These are phyloP conservation scores for Temnothorax unifasciatus DNA, from an alignment of 2,888 invertebrate species.

Conservation along the genomic window DNA sequence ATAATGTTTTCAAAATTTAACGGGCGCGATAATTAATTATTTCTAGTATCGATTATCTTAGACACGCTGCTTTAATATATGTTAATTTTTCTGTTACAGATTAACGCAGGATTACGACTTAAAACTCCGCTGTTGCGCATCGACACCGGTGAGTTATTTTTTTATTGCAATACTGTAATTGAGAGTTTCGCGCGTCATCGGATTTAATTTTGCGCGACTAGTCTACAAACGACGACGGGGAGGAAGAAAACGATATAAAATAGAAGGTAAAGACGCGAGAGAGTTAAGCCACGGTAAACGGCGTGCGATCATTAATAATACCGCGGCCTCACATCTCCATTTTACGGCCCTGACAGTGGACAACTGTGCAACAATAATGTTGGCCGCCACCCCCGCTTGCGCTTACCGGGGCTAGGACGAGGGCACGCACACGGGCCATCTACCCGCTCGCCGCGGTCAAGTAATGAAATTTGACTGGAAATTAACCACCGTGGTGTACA, in stretches of 20 bases:
- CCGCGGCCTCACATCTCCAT: constrained; percentile 75
- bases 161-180: too few relatives aligned
- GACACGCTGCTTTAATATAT: too few relatives aligned
- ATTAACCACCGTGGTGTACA: constrained; percentile 83
- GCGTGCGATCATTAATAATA: constrained; percentile 80
- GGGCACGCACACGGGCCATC: constrained; percentile 75
- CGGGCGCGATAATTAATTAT: too few relatives aligned
- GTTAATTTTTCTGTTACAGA: too few relatives aligned
- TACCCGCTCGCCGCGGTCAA: constrained; percentile 80
- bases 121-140: too few relatives aligned
- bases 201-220: constrained; percentile 67
- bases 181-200: constrained; percentile 73
- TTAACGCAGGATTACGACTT: too few relatives aligned
- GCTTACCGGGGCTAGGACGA: constrained; percentile 29
- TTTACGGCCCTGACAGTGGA: constrained; percentile 82
- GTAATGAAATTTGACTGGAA: constrained; percentile 86
- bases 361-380: constrained; percentile 84
- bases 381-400: constrained; percentile 68
- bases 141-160: too few relatives aligned
- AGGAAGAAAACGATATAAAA: background rate
- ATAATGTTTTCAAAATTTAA: too few relatives aligned
- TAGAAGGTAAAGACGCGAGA: constrained; percentile 12
- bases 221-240: constrained; percentile 48
- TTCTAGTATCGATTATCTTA: too few relatives aligned
- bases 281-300: constrained; percentile 53